phyloP scores from a whole-genome alignment of 2,888 invertebrate genomes.

The Lysandra bellargus region DNA sequence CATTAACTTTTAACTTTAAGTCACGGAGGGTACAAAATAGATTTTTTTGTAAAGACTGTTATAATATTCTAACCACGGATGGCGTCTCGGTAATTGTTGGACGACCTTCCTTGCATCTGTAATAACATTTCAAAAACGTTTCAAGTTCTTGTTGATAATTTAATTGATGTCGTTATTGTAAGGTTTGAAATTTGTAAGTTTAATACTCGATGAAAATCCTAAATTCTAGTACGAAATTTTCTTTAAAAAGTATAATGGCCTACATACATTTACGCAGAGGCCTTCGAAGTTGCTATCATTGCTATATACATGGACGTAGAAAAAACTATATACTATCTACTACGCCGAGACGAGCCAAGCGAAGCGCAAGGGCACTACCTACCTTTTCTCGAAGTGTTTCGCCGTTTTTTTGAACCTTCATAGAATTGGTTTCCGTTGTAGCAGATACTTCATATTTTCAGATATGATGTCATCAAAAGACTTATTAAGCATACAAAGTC shows the following conservation, averaged over 20 bases:
- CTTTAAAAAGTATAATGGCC: not conserved
- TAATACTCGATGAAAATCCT: not conserved
- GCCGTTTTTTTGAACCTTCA: no score
- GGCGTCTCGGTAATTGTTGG: constrained; percentile 12
- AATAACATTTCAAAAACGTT: not conserved
- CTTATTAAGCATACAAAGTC: no score
- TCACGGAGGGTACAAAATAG: not conserved
- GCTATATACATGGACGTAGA: no score
- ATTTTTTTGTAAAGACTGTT: not conserved
- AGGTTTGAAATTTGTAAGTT: not conserved
- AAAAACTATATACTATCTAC: no score
- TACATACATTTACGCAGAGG: not conserved
- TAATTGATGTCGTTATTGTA: not conserved
- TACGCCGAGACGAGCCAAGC: no score
- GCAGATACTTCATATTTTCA: no score
- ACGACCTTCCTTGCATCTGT: not conserved
- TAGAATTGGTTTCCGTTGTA: no score
- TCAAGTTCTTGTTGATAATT: not conserved
- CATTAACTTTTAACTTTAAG: not conserved
- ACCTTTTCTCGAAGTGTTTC: no score
- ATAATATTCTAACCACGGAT: not conserved
- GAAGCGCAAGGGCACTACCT: no score
- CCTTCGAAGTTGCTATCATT: not conserved
- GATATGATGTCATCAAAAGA: no score
- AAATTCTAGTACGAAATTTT: no score